Conservation (phyloP, 2,888 invertebrate genomes). For the Myopa testacea region DNA sequence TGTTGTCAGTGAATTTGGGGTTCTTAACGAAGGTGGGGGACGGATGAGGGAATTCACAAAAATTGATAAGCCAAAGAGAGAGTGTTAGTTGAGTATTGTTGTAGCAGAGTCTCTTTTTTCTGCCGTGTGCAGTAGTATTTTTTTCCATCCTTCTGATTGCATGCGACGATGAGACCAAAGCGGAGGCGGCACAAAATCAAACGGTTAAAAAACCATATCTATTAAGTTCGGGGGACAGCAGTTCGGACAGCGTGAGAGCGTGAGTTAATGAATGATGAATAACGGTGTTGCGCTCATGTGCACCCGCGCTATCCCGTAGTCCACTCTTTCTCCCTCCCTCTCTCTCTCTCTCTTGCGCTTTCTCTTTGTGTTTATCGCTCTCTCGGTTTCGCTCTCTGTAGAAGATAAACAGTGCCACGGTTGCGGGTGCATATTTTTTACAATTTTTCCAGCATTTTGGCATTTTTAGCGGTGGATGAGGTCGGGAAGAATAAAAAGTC, state of each 20-base stretch:
- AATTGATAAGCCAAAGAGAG: slow-evolving; percentile 16
- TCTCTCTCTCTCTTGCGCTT: not conserved
- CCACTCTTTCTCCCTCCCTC: not conserved
- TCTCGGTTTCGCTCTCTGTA: not conserved
- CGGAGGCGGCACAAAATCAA: slow-evolving; percentile 28
- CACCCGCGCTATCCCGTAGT: not conserved
- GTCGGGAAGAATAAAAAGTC: not conserved
- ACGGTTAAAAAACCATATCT: slow-evolving; percentile 35
- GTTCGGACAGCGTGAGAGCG: not conserved
- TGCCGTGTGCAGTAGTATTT: slow-evolving; percentile 20
- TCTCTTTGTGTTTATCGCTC: not conserved
- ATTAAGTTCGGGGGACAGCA: not conserved
- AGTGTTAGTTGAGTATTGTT: not conserved
- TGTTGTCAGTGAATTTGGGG: not conserved
- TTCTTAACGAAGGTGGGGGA: not conserved
- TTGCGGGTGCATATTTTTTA: slow-evolving; percentile 24
- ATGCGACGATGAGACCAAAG: not conserved
- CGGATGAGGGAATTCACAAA: not conserved
- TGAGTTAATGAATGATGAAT: slow-evolving; percentile 24
- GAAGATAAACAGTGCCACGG: not conserved
- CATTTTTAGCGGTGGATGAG: slow-evolving; percentile 11
- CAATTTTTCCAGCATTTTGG: slow-evolving; percentile 25
- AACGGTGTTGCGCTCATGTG: not conserved
- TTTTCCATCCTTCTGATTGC: not conserved
- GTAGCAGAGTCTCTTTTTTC: not conserved